Evolutionary conservation across 2,113 vertebrate genomes (phyloP), one percentile per base, ranked within the genome.

Genomic region (Apistogramma diplotaenia): DNA sequence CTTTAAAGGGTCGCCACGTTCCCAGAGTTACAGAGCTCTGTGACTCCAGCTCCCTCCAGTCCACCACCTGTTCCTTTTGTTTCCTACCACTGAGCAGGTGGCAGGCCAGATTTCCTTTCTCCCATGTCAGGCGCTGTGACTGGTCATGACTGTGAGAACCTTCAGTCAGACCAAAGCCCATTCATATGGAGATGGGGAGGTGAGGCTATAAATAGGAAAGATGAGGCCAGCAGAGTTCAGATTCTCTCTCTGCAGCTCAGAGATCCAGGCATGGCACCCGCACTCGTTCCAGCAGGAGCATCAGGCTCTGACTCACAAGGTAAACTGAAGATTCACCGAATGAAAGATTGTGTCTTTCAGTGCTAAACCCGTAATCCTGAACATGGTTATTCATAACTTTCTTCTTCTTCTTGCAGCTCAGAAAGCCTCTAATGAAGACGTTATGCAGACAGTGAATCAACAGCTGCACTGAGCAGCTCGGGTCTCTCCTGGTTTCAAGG

Each of bases 71-170:
- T 62, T 87, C 78, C 81, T 53, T 11, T 77, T 81, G 76, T 78
- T 79, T 82, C 74, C 82, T n/a, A 43, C 31, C 2, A 51, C 65
- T 31, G 65, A 76, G 55, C 61, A 37, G 9, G 75, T 58, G 60
- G 67, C 79, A 60, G 70, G 43, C 54, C 76, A 13, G 31, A 37
- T 59, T 57, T 56, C n/a, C 49, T 35, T 35, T 77, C 51, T 74
- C 31, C 27, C 11, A n/a, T 21, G 15, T 3, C 65, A 29, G 12
- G 76, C 87, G 85, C 87, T 84, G n/a, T 77, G 72, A 92, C 90
- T 93, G 91, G 93, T 60, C 84, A 4, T 81, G 40, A 94, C 51
- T 93, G 93, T 95, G 94, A 87, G 94, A 95, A 94, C 76, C 60
- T 88, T 25, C 71, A 74, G 6, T 53, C 33, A 90, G 83, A 23